Evolutionary conservation across 2,113 vertebrate species (phyloP), one percentile per base, ranked within the genome.

Genomic region (Herpailurus yagouaroundi): DNA sequence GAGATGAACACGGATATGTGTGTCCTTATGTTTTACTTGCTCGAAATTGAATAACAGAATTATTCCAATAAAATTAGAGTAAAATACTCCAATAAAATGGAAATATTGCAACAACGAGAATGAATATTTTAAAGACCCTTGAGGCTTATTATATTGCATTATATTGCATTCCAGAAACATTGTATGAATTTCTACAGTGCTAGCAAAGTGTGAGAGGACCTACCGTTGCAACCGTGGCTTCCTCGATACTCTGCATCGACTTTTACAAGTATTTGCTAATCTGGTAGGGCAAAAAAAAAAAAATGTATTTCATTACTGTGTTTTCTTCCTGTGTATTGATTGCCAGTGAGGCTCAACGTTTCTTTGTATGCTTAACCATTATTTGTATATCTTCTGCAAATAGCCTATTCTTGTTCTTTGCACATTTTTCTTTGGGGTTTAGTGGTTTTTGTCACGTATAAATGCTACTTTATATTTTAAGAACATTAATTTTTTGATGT

Each of bases 401-500:
- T 23, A 80, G 79, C n/a, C 80, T 77, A 36, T 96, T 96, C 66
- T 91, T 92, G 38, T 64, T 95, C 79, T 82, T 95, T 85, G 73
- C 4, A 45, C 68, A 68, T 80, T 94, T 96, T 94, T 85, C 82
- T 95, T 95, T 91, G 9, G 63, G 7, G 45, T 50, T 92, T 92
- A 93, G 69, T 87, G 82, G 71, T 1, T 23, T 92, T 91, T 64
- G 41, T 95, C 45, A 95, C 68, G 57, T 81, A 38, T 48, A 93
- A 95, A 57, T 83, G 84, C 41, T 60, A 83, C 89, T 96, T 92
- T 71, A 29, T 96, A 86, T 92, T 97, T 97, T 87, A 95, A 89
- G 93, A 89, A 74, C 93, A 95, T 89, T 83, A 92, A 63, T 38
- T 97, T 92, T 92, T 82, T 64, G 73, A 92, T 95, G 52, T 76